These are phyloP conservation scores for Malacosoma neustria DNA, from an alignment of 2,888 invertebrate genomes.

Conservation along the genomic window DNA sequence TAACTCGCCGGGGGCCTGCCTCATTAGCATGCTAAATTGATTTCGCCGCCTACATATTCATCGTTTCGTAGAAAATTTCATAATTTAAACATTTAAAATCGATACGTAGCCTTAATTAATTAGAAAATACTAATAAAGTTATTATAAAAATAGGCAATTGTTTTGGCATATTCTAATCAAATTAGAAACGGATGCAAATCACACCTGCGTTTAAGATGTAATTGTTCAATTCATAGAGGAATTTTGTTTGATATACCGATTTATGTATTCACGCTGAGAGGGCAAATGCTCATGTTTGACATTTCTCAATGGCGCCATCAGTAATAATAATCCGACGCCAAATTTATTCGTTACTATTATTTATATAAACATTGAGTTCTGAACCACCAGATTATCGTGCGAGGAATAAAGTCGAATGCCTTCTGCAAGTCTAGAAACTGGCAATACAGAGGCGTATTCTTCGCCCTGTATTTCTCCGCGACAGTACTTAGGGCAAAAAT, in stretches of 20 bases:
- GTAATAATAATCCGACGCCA: too few relatives aligned
- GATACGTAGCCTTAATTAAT: slow-evolving; percentile 7
- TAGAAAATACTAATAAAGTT: not conserved
- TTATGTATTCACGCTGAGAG: not conserved
- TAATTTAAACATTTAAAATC: slow-evolving; percentile 7
- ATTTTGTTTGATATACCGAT: not conserved
- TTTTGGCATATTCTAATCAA: not conserved
- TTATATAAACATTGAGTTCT: too few relatives aligned
- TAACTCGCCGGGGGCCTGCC: slow-evolving; percentile 37
- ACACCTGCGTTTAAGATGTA: not conserved
- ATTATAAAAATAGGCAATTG: not conserved
- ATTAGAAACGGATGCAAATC: not conserved
- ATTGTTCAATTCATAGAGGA: not conserved
- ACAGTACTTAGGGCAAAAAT: too few relatives aligned
- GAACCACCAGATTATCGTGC: too few relatives aligned
- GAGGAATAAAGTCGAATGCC: too few relatives aligned
- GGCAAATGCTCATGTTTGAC: too few relatives aligned
- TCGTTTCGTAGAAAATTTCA: slow-evolving; percentile 7
- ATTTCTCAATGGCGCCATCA: too few relatives aligned
- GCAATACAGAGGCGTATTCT: too few relatives aligned
- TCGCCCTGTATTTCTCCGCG: too few relatives aligned
- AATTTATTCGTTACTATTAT: too few relatives aligned
- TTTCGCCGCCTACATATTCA: slow-evolving; percentile 32
- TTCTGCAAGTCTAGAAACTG: too few relatives aligned
- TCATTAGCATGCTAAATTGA: slow-evolving; percentile 53